phyloP scores from a whole-genome alignment of 1,140 invertebrate species.

The Bombus cullumanus region DNA sequence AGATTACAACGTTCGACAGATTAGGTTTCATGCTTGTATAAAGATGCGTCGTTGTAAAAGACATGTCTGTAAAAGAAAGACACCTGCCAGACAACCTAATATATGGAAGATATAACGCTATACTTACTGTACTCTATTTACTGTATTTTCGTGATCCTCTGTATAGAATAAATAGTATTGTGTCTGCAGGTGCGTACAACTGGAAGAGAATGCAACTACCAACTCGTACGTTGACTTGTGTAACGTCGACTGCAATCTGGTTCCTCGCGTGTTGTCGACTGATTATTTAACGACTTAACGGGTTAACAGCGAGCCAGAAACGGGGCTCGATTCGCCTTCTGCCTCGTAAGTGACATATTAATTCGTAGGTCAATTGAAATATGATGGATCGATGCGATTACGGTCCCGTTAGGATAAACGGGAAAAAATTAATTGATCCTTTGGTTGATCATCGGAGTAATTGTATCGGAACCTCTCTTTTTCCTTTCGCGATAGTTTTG shows the following conservation, averaged over 20 bases:
- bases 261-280: not conserved
- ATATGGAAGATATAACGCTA: no score
- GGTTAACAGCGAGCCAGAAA: slow-evolving; percentile 4
- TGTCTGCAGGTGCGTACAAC: not conserved
- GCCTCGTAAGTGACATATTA: slow-evolving; percentile 15
- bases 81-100: no score
- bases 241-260: not conserved
- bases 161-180: not conserved
- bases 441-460: not conserved
- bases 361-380: slow-evolving; percentile 32
- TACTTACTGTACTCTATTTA: no score
- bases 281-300: slow-evolving; percentile 44
- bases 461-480: not conserved
- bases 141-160: no score
- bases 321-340: slow-evolving; percentile 2
- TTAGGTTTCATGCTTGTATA: no score
- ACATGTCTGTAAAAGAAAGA: no score
- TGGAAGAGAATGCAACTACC: not conserved
- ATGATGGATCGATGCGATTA: slow-evolving; percentile 38
- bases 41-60: no score
- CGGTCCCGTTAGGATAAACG: not conserved
- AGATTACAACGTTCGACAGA: no score
- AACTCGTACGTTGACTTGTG: not conserved
- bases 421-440: not conserved
- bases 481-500: not conserved